phyloP scores from a whole-genome alignment of 2,888 invertebrate species.

The Dasypogon diadema region DNA sequence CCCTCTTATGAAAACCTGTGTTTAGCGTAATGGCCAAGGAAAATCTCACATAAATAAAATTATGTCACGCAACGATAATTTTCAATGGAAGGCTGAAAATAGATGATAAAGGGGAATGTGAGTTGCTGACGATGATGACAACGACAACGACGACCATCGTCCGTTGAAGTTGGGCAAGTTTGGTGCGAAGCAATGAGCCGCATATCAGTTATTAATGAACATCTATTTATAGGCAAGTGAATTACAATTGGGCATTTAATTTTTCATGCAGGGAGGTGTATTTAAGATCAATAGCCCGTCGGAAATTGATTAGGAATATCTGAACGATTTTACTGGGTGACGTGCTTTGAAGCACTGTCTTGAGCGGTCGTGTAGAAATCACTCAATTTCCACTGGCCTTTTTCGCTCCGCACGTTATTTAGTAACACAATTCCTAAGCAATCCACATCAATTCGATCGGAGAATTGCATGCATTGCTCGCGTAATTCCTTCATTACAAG shows the following conservation, averaged over 20 bases:
- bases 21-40: neutral
- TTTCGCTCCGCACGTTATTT: neutral
- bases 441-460: neutral
- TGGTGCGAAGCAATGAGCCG: neutral
- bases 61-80: slow-evolving; percentile 40
- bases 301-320: no score
- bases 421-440: neutral
- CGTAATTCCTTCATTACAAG: slow-evolving; percentile 33
- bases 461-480: neutral
- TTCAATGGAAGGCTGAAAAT: slow-evolving; percentile 15
- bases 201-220: slow-evolving; percentile 30
- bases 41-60: slow-evolving; percentile 30
- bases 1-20: neutral
- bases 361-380: no score
- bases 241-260: neutral
- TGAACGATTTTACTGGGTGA: no score
- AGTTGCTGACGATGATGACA: slow-evolving; percentile 1
- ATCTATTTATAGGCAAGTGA: slow-evolving; percentile 9
- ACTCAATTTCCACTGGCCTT: no score
- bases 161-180: neutral
- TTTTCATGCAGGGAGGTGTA: no score
- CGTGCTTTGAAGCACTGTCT: no score
- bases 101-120: slow-evolving; percentile 20
- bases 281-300: no score
- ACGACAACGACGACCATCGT: neutral